Evolutionary conservation across 2,888 invertebrate genomes (phyloP).

Genomic region (Lamellibrachia columna): DNA sequence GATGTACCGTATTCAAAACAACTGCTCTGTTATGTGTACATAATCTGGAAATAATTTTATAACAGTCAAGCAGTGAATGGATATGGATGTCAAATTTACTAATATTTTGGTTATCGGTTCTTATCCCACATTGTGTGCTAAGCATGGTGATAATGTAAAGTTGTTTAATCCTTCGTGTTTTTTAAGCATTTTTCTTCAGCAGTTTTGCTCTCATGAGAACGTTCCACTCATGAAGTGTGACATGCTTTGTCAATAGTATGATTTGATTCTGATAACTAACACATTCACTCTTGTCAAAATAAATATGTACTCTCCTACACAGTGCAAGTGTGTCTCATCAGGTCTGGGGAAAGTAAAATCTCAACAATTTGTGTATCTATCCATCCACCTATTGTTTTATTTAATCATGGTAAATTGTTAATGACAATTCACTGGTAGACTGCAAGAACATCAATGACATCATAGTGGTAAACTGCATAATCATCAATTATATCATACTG

Average conservation of each 20-base stretch:
- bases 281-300: background rate
- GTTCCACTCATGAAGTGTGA: background rate
- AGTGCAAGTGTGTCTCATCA: background rate
- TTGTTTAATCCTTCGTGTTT: background rate
- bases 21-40: too few relatives aligned
- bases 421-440: background rate
- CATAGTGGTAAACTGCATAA: background rate
- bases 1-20: too few relatives aligned
- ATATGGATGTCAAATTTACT: too few relatives aligned
- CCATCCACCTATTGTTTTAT: background rate
- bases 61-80: too few relatives aligned
- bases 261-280: background rate
- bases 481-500: too few relatives aligned
- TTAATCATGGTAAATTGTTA: background rate
- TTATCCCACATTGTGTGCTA: background rate
- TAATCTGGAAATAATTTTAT: too few relatives aligned
- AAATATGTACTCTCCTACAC: background rate
- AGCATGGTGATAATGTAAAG: background rate
- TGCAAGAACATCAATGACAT: background rate
- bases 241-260: background rate
- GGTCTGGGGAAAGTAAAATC: background rate
- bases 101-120: too few relatives aligned
- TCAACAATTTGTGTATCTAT: background rate
- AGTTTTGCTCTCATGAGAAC: background rate
- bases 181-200: background rate